A percentile compares a stretch with the other conserved stretches of the same genome.
These are phyloP conservation scores for Melanotus villosus DNA, from an alignment of 2,888 invertebrate genomes.

Conservation along the genomic window DNA sequence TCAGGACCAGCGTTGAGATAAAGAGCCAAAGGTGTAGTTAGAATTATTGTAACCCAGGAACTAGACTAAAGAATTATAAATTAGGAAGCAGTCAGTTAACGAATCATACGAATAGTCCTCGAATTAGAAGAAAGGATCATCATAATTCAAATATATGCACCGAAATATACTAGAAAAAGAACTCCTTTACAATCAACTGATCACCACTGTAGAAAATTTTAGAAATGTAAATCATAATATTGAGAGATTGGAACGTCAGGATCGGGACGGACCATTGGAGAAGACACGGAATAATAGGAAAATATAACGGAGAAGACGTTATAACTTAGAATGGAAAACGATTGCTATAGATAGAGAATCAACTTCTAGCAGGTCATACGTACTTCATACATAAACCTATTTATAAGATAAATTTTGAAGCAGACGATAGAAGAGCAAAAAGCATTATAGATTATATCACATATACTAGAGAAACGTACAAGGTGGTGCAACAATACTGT, in stretches of 20 bases:
- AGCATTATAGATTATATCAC: neutral
- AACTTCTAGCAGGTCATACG: too few species aligned
- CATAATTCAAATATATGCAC: conserved; percentile 1
- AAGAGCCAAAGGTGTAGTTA: too few species aligned
- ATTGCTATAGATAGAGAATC: neutral
- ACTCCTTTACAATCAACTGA: neutral
- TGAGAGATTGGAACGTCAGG: neutral
- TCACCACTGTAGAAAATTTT: neutral
- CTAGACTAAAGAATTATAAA: too few species aligned
- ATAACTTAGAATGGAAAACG: neutral
- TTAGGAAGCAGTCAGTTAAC: too few species aligned
- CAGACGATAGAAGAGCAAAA: neutral
- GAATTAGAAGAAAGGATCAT: neutral
- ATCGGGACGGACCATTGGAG: neutral
- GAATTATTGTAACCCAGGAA: too few species aligned
- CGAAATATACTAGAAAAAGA: neutral
- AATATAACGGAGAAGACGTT: neutral
- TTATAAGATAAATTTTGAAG: neutral
- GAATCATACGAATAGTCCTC: too few species aligned
- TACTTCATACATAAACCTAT: neutral
- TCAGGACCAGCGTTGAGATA: too few species aligned
- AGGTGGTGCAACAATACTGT: too few species aligned
- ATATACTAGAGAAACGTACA: neutral
- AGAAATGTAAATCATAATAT: neutral
- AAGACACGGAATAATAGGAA: neutral